phyloP scores from a whole-genome alignment of 2,888 invertebrate species.

The Pammene fasciana region DNA sequence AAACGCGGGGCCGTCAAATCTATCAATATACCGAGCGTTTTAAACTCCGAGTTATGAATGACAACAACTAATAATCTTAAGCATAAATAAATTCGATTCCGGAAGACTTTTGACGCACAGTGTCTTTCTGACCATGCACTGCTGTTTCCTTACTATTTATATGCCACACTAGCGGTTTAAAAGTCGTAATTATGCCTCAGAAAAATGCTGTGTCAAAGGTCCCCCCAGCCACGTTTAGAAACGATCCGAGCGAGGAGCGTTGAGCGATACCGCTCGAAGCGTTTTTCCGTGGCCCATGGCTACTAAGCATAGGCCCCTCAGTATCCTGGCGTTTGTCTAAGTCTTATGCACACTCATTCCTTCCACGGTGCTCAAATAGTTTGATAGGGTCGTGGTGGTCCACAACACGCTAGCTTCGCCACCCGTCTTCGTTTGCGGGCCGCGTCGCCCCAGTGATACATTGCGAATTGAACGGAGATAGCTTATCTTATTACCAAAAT shows the following conservation, averaged over 20 bases:
- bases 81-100: too few relatives aligned
- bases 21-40: slow-evolving; percentile 27
- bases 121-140: too few relatives aligned
- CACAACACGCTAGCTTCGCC: slow-evolving; percentile 18
- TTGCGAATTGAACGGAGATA: slow-evolving; percentile 67
- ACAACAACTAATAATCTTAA: too few relatives aligned
- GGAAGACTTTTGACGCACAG: too few relatives aligned
- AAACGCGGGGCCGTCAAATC: slow-evolving; percentile 44
- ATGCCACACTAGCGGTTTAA: too few relatives aligned
- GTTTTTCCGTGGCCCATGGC: too few relatives aligned
- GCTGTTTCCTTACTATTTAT: too few relatives aligned
- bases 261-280: too few relatives aligned
- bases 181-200: not conserved
- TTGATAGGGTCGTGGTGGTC: slow-evolving; percentile 56
- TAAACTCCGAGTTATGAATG: not conserved
- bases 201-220: not conserved
- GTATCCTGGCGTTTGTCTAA: slow-evolving; percentile 58
- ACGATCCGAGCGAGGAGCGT: too few relatives aligned
- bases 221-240: too few relatives aligned
- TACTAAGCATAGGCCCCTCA: slow-evolving; percentile 28
- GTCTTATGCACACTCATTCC: slow-evolving; percentile 85
- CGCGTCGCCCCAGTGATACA: slow-evolving; percentile 64
- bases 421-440: slow-evolving; percentile 47
- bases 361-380: slow-evolving; percentile 87
- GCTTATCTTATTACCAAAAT: slow-evolving; percentile 59